Conservation (phyloP, 2,888 invertebrate genomes). For the Tachina lurida region DNA sequence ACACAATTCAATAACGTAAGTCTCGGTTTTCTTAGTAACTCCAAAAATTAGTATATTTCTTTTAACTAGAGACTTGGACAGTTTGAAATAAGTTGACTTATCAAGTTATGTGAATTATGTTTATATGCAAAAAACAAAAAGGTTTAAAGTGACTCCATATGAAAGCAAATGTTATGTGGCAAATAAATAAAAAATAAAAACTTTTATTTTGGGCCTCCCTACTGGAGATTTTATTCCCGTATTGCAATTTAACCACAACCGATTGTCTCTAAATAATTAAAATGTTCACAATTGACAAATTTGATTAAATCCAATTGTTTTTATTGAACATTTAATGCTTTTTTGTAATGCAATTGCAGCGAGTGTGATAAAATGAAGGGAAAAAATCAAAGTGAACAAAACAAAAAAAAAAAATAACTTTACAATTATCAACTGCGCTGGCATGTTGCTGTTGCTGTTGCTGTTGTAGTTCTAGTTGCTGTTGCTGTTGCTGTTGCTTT, state of each 20-base stretch:
- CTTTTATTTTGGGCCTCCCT: neutral
- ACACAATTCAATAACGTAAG: too few relatives aligned
- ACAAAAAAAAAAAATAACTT: conserved; percentile 41
- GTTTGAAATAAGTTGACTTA: too few relatives aligned
- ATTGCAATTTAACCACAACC: conserved; percentile 74
- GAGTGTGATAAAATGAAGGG: conserved; percentile 6
- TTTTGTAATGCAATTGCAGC: conserved; percentile 18
- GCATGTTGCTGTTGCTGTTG: conserved; percentile 38
- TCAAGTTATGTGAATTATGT: too few relatives aligned
- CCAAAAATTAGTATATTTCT: too few relatives aligned
- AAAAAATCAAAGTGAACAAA: neutral
- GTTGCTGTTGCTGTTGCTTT: conserved; percentile 15
- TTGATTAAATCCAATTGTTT: conserved; percentile 79
- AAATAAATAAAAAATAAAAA: neutral
- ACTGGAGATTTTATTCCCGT: neutral
- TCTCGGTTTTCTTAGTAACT: too few relatives aligned
- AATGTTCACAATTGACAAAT: conserved; percentile 79
- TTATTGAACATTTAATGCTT: conserved; percentile 57
- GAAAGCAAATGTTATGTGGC: too few relatives aligned
- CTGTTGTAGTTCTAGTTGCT: conserved; percentile 38
- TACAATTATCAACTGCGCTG: conserved; percentile 22
- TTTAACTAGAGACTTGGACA: too few relatives aligned
- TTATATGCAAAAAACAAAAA: too few relatives aligned
- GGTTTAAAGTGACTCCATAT: too few relatives aligned
- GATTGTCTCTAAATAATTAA: conserved; percentile 80